Conservation (phyloP, 2,888 invertebrate genomes). For the Lycophotia porphyrea region DNA sequence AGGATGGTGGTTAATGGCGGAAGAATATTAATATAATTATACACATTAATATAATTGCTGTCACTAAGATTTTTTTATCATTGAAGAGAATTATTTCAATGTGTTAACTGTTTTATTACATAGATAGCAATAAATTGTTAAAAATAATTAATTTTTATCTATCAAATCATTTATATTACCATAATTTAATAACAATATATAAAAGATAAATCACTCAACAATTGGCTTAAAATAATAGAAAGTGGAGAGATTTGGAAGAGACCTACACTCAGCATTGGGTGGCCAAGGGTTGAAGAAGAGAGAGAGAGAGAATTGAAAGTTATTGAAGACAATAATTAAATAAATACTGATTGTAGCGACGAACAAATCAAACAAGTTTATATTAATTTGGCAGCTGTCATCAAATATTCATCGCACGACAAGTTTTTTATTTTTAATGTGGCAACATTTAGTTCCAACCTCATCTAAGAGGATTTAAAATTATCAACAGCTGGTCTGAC, state of each 20-base stretch:
- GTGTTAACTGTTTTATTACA: too few species aligned
- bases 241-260: too few species aligned
- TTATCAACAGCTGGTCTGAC: neutral
- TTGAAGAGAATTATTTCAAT: too few species aligned
- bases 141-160: too few species aligned
- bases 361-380: constrained; percentile 5
- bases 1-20: neutral
- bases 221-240: neutral
- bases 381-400: constrained; percentile 13
- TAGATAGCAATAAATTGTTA: too few species aligned
- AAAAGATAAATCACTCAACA: neutral
- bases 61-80: neutral
- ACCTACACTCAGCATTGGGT: too few species aligned
- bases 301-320: too few species aligned
- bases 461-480: neutral
- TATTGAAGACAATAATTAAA: constrained; percentile 17
- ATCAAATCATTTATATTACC: too few species aligned
- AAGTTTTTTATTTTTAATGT: constrained; percentile 23
- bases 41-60: too few species aligned
- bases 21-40: neutral
- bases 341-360: constrained; percentile 2
- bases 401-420: constrained; percentile 36
- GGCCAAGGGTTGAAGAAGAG: too few species aligned
- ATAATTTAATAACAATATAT: constrained; percentile 9
- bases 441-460: constrained; percentile 23